phyloP scores from a whole-genome alignment of 2,888 invertebrate genomes.

The Myathropa florea region DNA sequence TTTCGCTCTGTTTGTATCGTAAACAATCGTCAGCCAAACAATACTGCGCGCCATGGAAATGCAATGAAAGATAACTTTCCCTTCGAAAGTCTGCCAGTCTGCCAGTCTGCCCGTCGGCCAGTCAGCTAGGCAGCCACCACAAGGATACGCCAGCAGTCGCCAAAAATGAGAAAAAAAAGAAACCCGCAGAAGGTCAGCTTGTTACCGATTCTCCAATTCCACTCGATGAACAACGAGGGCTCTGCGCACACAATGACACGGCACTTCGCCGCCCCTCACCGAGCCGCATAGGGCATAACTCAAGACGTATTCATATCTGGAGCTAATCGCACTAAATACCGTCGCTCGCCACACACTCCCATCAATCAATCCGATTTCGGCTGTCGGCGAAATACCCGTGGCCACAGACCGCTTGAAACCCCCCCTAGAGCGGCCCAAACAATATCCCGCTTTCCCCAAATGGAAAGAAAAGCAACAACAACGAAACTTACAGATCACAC shows the following conservation, averaged over 20 bases:
- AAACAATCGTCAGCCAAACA: slow-evolving; percentile 46
- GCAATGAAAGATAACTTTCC: slow-evolving; percentile 67
- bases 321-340: slow-evolving; percentile 60
- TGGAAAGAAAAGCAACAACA: neutral
- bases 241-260: neutral
- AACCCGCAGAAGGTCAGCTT: neutral
- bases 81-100: slow-evolving; percentile 58
- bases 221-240: neutral
- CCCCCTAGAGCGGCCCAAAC: slow-evolving; percentile 49
- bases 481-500: neutral
- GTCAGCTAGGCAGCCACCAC: slow-evolving; percentile 17
- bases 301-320: slow-evolving; percentile 41
- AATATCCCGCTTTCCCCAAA: slow-evolving; percentile 64
- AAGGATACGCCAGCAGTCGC: slow-evolving; percentile 60
- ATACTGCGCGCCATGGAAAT: slow-evolving; percentile 26
- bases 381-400: slow-evolving; percentile 17
- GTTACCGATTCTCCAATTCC: slow-evolving; percentile 39
- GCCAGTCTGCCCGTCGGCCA: slow-evolving; percentile 4
- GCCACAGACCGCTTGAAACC: slow-evolving; percentile 23
- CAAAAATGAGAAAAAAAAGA: slow-evolving; percentile 14
- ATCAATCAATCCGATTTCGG: slow-evolving; percentile 55
- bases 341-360: slow-evolving; percentile 23
- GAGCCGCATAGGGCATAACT: neutral
- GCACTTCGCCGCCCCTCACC: neutral
- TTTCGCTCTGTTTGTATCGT: slow-evolving; percentile 66